These are phyloP conservation scores for Eueremaeus valkanovi DNA, from an alignment of 2,888 invertebrate genomes.

Conservation along the genomic window DNA sequence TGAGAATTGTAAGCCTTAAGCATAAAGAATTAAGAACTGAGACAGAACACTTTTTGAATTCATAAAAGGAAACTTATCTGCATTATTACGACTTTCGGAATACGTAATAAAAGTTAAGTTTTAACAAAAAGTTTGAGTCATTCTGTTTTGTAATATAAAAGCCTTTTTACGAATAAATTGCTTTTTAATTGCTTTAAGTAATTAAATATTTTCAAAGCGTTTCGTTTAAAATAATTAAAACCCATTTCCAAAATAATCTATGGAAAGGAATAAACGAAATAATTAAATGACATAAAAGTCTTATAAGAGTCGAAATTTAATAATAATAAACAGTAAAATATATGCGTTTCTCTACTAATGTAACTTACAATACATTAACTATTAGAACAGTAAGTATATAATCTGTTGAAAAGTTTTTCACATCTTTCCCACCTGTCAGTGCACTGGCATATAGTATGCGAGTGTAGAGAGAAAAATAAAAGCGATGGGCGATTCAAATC, in stretches of 20 bases:
- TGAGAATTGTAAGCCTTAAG: no score
- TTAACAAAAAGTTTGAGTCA: no score
- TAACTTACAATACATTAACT: neutral
- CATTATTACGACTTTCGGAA: no score
- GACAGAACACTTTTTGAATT: no score
- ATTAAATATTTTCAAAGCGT: neutral
- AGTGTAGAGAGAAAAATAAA: slow-evolving; percentile 1
- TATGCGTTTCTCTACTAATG: neutral
- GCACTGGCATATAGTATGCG: neutral
- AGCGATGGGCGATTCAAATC: slow-evolving; percentile 24
- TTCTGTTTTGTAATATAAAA: no score
- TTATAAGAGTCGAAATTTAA: neutral
- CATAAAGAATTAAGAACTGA: no score
- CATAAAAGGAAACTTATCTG: no score
- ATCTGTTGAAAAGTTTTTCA: slow-evolving; percentile 18
- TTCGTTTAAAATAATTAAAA: slow-evolving; percentile 3
- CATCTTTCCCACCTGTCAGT: slow-evolving; percentile 24
- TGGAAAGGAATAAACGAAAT: neutral
- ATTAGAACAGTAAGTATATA: neutral
- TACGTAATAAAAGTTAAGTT: no score
- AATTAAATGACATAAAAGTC: neutral
- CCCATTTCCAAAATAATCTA: neutral
- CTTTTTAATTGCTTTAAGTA: neutral
- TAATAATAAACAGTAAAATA: neutral
- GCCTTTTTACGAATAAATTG: neutral